Evolutionary conservation across 2,113 vertebrate genomes (phyloP).

Genomic region (Conger conger): DNA sequence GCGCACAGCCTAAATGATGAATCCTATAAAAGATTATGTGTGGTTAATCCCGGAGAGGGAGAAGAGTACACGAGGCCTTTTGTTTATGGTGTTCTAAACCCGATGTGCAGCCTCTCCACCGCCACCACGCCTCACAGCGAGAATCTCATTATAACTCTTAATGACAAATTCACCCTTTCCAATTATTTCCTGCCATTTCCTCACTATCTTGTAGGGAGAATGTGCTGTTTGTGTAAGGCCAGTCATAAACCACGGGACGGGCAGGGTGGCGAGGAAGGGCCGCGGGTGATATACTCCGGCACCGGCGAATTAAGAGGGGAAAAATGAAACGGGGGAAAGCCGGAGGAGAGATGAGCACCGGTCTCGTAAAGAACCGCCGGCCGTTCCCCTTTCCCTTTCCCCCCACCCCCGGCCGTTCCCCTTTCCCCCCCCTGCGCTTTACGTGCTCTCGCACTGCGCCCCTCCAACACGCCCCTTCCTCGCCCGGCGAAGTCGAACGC

Average conservation of each 20-base stretch:
- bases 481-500: not conserved
- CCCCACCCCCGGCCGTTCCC: not conserved
- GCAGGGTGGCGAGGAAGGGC: slow-evolving; percentile 38
- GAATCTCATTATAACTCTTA: slow-evolving; percentile 70
- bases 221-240: slow-evolving; percentile 47
- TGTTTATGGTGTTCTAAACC: slow-evolving; percentile 65
- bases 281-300: slow-evolving; percentile 51
- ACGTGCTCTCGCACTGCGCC: not conserved
- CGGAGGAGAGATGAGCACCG: slow-evolving; percentile 31
- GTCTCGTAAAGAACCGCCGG: slow-evolving; percentile 32
- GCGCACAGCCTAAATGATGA: slow-evolving; percentile 50
- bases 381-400: not conserved
- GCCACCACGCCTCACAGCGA: slow-evolving; percentile 55
- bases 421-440: not conserved
- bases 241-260: slow-evolving; percentile 52
- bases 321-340: slow-evolving; percentile 40
- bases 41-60: slow-evolving; percentile 45
- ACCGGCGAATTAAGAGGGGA: slow-evolving; percentile 44
- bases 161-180: slow-evolving; percentile 68
- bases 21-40: slow-evolving; percentile 50
- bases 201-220: slow-evolving; percentile 56
- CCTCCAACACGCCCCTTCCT: not conserved
- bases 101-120: slow-evolving; percentile 47
- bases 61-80: slow-evolving; percentile 51
- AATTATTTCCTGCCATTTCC: slow-evolving; percentile 65